A percentile compares a stretch with the other conserved stretches of the same genome.
Evolutionary conservation across 2,797 vertebrate species (phyloP).

Genomic region (Falco biarmicus): DNA sequence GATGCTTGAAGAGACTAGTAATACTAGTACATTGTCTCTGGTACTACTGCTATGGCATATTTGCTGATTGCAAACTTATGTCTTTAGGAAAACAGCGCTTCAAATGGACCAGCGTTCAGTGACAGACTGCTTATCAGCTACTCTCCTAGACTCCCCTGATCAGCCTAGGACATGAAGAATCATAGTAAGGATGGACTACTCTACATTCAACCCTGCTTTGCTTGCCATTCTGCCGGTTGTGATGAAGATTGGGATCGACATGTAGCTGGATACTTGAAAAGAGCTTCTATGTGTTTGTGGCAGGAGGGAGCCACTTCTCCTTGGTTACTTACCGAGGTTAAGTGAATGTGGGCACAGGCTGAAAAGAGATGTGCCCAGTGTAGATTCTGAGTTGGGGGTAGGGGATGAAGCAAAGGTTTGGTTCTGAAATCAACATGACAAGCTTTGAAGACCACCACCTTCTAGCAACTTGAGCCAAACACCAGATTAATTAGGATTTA

Average conservation of each 20-base stretch:
- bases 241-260: background rate
- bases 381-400: background rate
- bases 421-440: background rate
- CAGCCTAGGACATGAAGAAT: background rate
- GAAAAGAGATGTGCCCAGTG: background rate
- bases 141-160: background rate
- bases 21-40: too few relatives aligned
- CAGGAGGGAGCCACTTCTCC: background rate
- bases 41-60: background rate
- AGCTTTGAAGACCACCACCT: background rate
- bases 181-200: background rate
- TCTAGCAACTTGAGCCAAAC: background rate
- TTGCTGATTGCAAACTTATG: background rate
- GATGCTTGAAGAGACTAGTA: background rate
- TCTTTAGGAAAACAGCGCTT: background rate
- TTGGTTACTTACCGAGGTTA: background rate
- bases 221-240: background rate
- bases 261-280: background rate
- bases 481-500: conserved; percentile 3
- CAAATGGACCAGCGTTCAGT: background rate
- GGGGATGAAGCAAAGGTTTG: background rate
- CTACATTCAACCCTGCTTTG: background rate
- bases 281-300: background rate
- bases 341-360: background rate
- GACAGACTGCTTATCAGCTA: background rate